Base-by-base conservation (phyloP, 2,797 vertebrate species). In the Bovichtus diacanthus region DNA sequence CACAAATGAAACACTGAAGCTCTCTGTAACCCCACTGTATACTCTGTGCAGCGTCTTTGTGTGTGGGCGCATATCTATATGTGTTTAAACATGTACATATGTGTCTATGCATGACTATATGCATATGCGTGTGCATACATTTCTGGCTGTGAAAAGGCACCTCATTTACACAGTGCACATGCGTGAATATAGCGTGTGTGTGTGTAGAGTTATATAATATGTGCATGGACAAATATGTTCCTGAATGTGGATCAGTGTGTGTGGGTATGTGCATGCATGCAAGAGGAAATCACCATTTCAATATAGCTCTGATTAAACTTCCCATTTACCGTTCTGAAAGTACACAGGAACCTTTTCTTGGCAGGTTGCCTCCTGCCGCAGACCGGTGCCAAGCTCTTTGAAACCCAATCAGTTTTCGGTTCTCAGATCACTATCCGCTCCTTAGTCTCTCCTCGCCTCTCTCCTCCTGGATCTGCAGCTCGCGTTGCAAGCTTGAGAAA, bases 341-440 rank as follows among this genome's bases (percentile, higher is more conserved):
- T 91, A 85, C 87, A 92, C 89, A 90, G 92, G 90, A 91, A 92
- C 88, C 91, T 89, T 93, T 81, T 84, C 89, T 92, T 94, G 95
- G 95, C 94, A 90, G 89, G 84, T 87, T 90, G 92, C 93, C 93
- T 90, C 85, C 82, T 75, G 74, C 83, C 70, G 85, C 80, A 62
- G 85, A 74, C 86, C 86, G 73, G 56, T 93, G 94, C 94, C 95
- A 94, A 93, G 87, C 91, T 91, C 92, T 94, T 94, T 94, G 94
- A 95, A 94, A 95, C 89, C 93, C 91, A 95, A 95, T 95, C 93
- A 94, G 93, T 88, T 94, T 88, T 85, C 66, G 76, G 84, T 90
- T 83, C 91, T 93, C 90, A 93, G 93, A 95, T 95, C 94, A 81
- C 92, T 92, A 88, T 91, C 91, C 80, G 80, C 92, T 87, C 74